Conservation (phyloP, 2,113 vertebrate species). For the Vidua chalybeata region DNA sequence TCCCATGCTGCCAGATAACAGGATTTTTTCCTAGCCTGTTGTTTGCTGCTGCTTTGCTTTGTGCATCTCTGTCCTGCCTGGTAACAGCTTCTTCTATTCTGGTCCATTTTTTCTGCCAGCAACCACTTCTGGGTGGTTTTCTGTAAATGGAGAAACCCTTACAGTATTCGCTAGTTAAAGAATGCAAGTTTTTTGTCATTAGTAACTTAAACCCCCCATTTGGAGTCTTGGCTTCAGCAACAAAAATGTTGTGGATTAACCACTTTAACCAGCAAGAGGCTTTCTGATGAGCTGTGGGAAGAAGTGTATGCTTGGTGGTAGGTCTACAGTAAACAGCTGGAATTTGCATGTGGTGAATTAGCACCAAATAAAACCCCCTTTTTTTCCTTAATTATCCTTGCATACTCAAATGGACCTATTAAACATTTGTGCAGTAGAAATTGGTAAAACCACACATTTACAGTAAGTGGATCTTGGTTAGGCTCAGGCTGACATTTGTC, state of each 20-base stretch:
- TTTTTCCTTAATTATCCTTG: background rate
- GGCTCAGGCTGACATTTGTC: background rate
- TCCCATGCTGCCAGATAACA: slow-evolving; percentile 19
- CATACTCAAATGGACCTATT: background rate
- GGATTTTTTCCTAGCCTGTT: slow-evolving; percentile 31
- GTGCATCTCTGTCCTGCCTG: slow-evolving; percentile 43
- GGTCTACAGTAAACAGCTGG: slow-evolving; percentile 45
- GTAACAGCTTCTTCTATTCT: slow-evolving; percentile 66
- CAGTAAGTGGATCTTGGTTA: background rate
- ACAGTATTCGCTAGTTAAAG: background rate
- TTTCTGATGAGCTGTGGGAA: slow-evolving; percentile 55
- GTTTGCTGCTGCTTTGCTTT: slow-evolving; percentile 11
- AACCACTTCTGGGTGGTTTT: slow-evolving; percentile 52
- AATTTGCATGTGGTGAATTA: slow-evolving; percentile 58
- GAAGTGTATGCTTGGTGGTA: slow-evolving; percentile 25
- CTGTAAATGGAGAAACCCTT: slow-evolving; percentile 57
- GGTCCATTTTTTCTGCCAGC: slow-evolving; percentile 36
- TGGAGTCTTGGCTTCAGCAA: slow-evolving; percentile 34
- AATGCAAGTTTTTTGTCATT: slow-evolving; percentile 51
- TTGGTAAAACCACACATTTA: background rate
- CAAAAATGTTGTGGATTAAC: slow-evolving; percentile 61
- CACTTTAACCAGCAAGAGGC: slow-evolving; percentile 46
- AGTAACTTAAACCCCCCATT: slow-evolving; percentile 50
- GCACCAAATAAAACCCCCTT: slow-evolving; percentile 24
- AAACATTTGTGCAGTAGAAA: background rate